phyloP scores from a whole-genome alignment of 37 sponge, comb jelly and placozoan species.

The Eunapius fragilis region DNA sequence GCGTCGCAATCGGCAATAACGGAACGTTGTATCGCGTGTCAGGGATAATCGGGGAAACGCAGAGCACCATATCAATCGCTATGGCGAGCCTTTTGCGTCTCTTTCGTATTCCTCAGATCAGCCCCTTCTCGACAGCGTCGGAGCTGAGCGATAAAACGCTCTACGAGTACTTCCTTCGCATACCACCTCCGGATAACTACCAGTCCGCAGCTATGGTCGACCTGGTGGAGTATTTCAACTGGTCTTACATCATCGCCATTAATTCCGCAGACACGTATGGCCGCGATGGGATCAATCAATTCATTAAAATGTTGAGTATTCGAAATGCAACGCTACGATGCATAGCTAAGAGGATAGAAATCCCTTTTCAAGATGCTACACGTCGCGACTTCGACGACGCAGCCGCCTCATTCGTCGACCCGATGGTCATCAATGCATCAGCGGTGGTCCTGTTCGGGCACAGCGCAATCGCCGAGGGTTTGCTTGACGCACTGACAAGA shows the following conservation, averaged over 20 bases:
- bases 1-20: background rate
- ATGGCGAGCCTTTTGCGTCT: constrained; percentile 69
- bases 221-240: constrained; percentile 50
- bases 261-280: constrained; percentile 65
- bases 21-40: background rate
- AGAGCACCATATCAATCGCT: constrained; percentile 57
- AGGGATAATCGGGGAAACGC: constrained; percentile 77
- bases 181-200: constrained; percentile 76
- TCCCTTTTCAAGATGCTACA: background rate
- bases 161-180: constrained; percentile 81
- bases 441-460: constrained; percentile 70
- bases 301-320: constrained; percentile 4
- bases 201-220: constrained; percentile 78
- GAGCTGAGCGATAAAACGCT: constrained; percentile 68
- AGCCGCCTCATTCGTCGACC: background rate
- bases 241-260: constrained; percentile 61
- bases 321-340: constrained; percentile 3
- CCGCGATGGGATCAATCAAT: background rate
- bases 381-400: constrained; percentile 10
- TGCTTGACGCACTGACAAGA: constrained; percentile 25
- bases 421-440: constrained; percentile 48
- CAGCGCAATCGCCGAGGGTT: background rate
- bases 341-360: constrained; percentile 5
- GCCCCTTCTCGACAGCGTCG: constrained; percentile 68
- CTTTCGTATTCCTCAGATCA: constrained; percentile 80